phyloP scores from a whole-genome alignment of 1,140 invertebrate genomes.

The Conus ventricosus region DNA sequence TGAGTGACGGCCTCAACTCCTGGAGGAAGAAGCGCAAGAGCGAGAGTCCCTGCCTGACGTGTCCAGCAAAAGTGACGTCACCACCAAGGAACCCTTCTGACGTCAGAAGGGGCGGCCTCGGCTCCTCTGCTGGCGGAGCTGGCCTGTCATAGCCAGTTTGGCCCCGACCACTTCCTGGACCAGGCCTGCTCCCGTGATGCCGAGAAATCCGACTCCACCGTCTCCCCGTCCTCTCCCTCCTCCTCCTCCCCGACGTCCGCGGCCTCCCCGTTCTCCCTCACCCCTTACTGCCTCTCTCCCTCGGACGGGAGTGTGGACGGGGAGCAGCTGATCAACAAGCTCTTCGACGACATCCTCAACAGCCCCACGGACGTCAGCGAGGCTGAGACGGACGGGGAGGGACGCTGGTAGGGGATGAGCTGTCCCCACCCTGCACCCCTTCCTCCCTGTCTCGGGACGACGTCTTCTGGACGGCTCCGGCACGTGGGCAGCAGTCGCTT shows the following conservation, averaged over 20 bases:
- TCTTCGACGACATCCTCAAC: conserved; percentile 19
- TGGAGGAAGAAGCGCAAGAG: conserved; percentile 24
- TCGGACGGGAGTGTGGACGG: neutral
- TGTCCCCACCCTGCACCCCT: neutral
- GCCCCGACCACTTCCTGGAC: neutral
- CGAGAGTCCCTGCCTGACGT: neutral
- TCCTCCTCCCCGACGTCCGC: neutral
- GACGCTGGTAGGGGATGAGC: neutral
- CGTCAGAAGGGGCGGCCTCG: neutral
- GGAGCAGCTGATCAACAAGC: conserved; percentile 31
- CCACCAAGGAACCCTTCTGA: neutral
- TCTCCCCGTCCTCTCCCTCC: conserved; percentile 1
- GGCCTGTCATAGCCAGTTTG: neutral
- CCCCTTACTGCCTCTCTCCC: neutral
- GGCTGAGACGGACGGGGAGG: conserved; percentile 13
- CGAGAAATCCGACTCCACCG: conserved; percentile 7
- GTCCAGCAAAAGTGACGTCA: neutral
- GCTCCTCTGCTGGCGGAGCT: neutral
- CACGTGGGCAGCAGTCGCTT: neutral
- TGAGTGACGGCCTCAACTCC: conserved; percentile 29
- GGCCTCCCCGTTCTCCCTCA: neutral
- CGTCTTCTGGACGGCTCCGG: neutral
- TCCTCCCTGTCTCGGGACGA: neutral
- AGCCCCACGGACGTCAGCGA: neutral
- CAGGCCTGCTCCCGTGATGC: neutral